Conservation (phyloP, 2,888 invertebrate species). For the Lasioglossum marginatum region DNA sequence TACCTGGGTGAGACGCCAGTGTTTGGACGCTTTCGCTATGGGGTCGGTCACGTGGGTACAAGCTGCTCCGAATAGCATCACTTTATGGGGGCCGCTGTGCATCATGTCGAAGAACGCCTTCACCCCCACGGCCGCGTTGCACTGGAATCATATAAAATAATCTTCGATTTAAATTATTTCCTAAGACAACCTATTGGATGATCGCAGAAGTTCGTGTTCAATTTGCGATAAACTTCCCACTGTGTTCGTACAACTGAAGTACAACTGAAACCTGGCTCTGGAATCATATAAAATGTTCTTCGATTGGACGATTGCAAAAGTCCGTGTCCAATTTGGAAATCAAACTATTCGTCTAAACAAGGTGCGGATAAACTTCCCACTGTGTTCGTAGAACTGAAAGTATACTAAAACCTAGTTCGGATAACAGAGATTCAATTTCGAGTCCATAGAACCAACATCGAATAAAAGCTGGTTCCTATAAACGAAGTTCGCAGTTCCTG, state of each 20-base stretch:
- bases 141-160: slow-evolving; percentile 87
- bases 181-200: no score
- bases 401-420: background rate
- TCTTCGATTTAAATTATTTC: background rate
- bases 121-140: slow-evolving; percentile 96
- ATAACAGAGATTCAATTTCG: background rate
- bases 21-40: slow-evolving; percentile 97
- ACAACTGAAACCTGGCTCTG: slow-evolving; percentile 84
- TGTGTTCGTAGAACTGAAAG: background rate
- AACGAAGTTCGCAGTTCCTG: background rate
- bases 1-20: slow-evolving; percentile 98
- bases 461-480: background rate
- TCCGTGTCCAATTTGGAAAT: background rate
- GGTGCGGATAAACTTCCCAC: background rate
- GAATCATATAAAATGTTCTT: slow-evolving; percentile 25
- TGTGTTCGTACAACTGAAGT: background rate
- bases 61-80: slow-evolving; percentile 98
- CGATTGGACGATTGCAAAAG: background rate
- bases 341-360: no score
- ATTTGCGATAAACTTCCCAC: background rate
- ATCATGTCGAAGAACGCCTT: slow-evolving; percentile 99
- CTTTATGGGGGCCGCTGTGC: slow-evolving; percentile 95
- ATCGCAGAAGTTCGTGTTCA: background rate
- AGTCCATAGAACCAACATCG: background rate
- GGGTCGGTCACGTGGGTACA: slow-evolving; percentile 99